Conservation (phyloP, 1,140 invertebrate species). For the Atta texana region DNA sequence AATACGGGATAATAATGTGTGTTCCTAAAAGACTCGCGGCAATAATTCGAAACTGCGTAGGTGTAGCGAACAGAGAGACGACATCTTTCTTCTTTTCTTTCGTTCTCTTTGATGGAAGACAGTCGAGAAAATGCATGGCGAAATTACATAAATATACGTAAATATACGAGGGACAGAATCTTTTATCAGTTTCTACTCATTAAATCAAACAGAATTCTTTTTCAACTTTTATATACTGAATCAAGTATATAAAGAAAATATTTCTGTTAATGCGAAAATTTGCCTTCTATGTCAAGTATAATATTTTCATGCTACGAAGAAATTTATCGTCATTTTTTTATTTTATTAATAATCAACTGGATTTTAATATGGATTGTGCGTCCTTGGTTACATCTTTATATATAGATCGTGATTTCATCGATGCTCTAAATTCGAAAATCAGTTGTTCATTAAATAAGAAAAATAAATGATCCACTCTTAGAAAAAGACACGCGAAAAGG, state of each 20-base stretch:
- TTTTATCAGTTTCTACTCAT: neutral
- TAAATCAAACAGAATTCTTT: neutral
- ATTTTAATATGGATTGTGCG: neutral
- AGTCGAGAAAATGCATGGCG: neutral
- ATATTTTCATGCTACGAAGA: neutral
- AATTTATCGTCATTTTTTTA: neutral
- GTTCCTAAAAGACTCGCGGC: conserved; percentile 18
- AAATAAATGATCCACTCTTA: neutral
- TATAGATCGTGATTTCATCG: neutral
- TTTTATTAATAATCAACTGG: neutral
- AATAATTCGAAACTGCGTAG: conserved; percentile 9
- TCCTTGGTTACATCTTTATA: neutral
- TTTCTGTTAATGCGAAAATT: neutral
- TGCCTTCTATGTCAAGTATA: neutral
- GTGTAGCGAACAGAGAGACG: neutral
- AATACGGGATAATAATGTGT: conserved; percentile 54
- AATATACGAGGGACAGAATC: neutral
- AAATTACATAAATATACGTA: neutral
- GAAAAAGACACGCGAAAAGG: neutral
- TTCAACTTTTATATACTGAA: neutral
- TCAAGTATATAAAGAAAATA: neutral
- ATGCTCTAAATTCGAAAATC: no score
- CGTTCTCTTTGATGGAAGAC: neutral
- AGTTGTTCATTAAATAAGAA: neutral
- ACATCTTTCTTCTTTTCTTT: neutral